Base-by-base conservation (phyloP, 2,113 vertebrate species). In the Rhodinocichla rosea region DNA sequence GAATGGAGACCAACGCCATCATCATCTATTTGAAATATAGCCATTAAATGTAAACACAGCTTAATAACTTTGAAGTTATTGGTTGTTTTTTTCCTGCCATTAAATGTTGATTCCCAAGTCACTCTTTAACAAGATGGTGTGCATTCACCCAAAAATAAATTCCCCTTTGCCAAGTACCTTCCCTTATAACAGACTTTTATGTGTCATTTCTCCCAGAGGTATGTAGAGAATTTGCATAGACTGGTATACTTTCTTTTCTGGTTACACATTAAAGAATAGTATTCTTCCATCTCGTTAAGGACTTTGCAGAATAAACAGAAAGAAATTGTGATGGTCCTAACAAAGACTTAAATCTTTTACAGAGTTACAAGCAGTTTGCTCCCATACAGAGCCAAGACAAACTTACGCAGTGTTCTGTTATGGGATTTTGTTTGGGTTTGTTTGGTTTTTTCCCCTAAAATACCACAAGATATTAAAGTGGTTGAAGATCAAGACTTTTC, bases 301-400 rank as follows among this genome's bases (percentile, higher is more conserved):
- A 56, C 68, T 84, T 80, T 57, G 57, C 15, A 59, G 49, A 65
- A 35, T 59, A 94, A 94, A 68, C 68, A 92, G 69, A 84, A 64
- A 65, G 23, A 55, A 89, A 91, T 67, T 89, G 53, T 79, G 81
- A 65, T 42, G 78, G 22, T 59, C 60, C 77, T 35, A 74, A 49
- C 22, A 44, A 87, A 86, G 52, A 35, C 56, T 52, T 86, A 60
- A 93, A 55, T 59, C 45, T 87, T 94, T 56, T 13, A 20, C n/a
- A 30, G 55, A 42, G 19, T 85, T 77, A 60, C 15, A 69, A 88
- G 40, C n/a, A 45, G 47, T 75, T 83, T 50, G 30, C 11, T 78
- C 50, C 20, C 35, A 32, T 37, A 7, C 60, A 52, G 63, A 68
- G 55, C 44, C 37, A 35, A 67, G 55, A 44, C 17, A 65, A 60